Percentiles rank a stretch among this genome's conserved stretches.
Evolutionary conservation across 2,797 vertebrate species (phyloP).

Genomic region (Acipenser oxyrinchus): DNA sequence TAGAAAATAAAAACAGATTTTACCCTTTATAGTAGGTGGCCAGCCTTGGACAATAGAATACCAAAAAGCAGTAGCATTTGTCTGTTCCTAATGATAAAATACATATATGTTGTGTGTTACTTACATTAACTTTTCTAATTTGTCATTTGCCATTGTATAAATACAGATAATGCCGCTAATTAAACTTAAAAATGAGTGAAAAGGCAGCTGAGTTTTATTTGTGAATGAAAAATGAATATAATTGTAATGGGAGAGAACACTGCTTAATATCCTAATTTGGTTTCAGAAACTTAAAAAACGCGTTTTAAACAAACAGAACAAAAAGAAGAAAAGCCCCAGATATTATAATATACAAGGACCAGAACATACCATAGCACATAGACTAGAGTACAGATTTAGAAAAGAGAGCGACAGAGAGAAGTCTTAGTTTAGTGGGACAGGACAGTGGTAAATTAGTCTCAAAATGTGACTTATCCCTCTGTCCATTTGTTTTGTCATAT

Average conservation of each 20-base stretch:
- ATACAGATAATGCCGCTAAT: too few species aligned
- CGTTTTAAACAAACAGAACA: constrained; percentile 41
- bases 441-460: constrained; percentile 53
- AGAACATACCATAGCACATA: constrained; percentile 54
- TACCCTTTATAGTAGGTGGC: not conserved
- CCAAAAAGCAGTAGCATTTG: too few species aligned
- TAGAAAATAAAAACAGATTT: too few species aligned
- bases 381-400: constrained; percentile 66
- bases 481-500: constrained; percentile 98
- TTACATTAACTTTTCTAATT: too few species aligned
- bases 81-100: too few species aligned
- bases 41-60: not conserved
- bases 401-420: constrained; percentile 58
- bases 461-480: constrained; percentile 99
- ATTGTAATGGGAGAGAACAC: constrained; percentile 55
- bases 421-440: constrained; percentile 35
- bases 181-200: too few species aligned
- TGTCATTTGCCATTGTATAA: too few species aligned
- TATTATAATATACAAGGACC: constrained; percentile 65
- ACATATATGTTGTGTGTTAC: too few species aligned
- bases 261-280: constrained; percentile 60
- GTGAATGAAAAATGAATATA: too few species aligned
- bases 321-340: constrained; percentile 63
- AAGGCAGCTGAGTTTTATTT: too few species aligned
- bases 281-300: constrained; percentile 57